These are phyloP conservation scores for Noctuana brunneofusca DNA, from an alignment of 2,888 invertebrate species.

Conservation along the genomic window DNA sequence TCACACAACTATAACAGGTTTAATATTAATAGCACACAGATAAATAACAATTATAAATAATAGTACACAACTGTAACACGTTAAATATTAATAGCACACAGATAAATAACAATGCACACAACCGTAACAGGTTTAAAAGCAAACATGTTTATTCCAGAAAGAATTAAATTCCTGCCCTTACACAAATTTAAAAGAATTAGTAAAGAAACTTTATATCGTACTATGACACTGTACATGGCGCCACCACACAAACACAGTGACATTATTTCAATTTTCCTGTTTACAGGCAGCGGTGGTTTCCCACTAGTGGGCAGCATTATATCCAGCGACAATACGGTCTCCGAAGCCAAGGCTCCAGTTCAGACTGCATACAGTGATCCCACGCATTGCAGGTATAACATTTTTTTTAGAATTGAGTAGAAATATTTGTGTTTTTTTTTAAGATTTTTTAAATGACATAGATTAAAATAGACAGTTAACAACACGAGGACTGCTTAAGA, in stretches of 20 bases:
- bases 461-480: no score
- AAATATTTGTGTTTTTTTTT: no score
- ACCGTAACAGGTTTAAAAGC: no score
- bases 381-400: slow-evolving; percentile 64
- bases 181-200: no score
- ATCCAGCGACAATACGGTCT: slow-evolving; percentile 46
- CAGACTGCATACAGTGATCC: slow-evolving; percentile 71
- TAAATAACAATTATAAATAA: not conserved
- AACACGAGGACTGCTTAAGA: no score
- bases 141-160: no score
- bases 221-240: not conserved
- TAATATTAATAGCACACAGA: not conserved
- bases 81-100: no score
- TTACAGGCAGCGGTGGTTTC: slow-evolving; percentile 59
- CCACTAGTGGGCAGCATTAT: slow-evolving; percentile 56
- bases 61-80: not conserved
- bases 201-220: not conserved
- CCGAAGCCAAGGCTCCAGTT: slow-evolving; percentile 58
- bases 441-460: no score
- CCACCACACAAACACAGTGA: not conserved
- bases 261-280: not conserved
- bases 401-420: no score
- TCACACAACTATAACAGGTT: no score
- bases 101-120: no score
- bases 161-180: no score